Percentiles rank a stretch among this genome's conserved stretches.
Evolutionary conservation across 2,797 vertebrate species (phyloP).

Genomic region (Paratrypauchen microcephalus): DNA sequence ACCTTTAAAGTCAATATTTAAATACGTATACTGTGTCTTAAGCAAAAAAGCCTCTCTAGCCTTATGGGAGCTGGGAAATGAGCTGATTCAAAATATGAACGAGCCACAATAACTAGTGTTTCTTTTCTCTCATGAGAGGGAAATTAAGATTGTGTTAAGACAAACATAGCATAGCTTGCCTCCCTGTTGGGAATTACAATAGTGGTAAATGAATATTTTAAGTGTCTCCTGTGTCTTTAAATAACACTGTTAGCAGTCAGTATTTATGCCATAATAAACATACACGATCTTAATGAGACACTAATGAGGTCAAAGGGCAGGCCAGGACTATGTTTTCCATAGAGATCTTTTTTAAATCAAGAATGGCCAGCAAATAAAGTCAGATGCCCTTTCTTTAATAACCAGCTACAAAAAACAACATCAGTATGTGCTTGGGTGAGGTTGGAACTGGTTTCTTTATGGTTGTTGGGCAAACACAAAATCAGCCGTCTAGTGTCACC

Average conservation of each 20-base stretch:
- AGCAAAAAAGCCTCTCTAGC: slow-evolving; percentile 6
- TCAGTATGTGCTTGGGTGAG: too few relatives aligned
- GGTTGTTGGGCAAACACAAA: too few relatives aligned
- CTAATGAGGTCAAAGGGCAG: background rate
- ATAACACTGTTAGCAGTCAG: slow-evolving; percentile 11
- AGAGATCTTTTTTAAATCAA: too few relatives aligned
- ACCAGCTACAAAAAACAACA: too few relatives aligned
- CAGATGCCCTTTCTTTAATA: too few relatives aligned
- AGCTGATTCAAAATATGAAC: slow-evolving; percentile 32
- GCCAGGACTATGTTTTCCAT: too few relatives aligned
- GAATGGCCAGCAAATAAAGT: too few relatives aligned
- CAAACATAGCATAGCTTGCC: slow-evolving; percentile 41
- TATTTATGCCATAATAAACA: slow-evolving; percentile 13
- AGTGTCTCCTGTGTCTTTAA: slow-evolving; percentile 17
- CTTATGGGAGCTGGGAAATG: slow-evolving; percentile 48
- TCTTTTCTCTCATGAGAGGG: too few relatives aligned
- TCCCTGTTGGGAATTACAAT: slow-evolving; percentile 43
- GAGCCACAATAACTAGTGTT: background rate
- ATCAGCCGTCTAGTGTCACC: too few relatives aligned
- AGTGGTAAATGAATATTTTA: slow-evolving; percentile 14
- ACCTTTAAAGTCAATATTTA: too few relatives aligned
- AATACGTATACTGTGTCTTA: too few relatives aligned
- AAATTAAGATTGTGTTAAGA: slow-evolving; percentile 51
- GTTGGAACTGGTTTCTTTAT: too few relatives aligned
- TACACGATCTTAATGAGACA: slow-evolving; percentile 12